Percentiles rank a stretch among this genome's conserved stretches.
phyloP scores from a whole-genome alignment of 2,888 invertebrate species.

The Leptinotarsa haldemani region DNA sequence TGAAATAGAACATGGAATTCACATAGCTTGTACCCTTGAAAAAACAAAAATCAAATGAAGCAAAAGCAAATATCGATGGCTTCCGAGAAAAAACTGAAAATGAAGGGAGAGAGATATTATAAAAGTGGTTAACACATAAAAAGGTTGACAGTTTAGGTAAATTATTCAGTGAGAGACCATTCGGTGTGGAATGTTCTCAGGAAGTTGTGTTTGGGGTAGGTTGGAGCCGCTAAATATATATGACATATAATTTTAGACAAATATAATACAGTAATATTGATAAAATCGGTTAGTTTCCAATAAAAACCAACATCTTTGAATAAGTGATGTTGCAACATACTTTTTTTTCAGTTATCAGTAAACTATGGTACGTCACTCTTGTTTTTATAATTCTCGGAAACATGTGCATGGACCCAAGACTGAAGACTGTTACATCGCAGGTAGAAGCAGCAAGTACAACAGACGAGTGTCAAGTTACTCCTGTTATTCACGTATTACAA shows the following conservation, averaged over 20 bases:
- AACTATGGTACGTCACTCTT: conserved; percentile 51
- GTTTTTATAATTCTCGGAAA: conserved; percentile 57
- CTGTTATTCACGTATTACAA: conserved; percentile 90
- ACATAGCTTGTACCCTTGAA: conserved; percentile 41
- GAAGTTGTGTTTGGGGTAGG: conserved; percentile 30
- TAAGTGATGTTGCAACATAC: no score
- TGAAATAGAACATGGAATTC: conserved; percentile 46
- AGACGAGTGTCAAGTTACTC: conserved; percentile 91
- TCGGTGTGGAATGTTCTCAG: conserved; percentile 32
- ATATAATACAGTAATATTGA: not conserved
- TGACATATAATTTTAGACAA: no score
- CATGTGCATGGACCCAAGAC: conserved; percentile 62
- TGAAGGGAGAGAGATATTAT: conserved; percentile 11
- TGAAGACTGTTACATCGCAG: conserved; percentile 49
- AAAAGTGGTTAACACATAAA: conserved; percentile 31
- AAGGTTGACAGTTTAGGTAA: conserved; percentile 27
- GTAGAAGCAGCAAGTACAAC: conserved; percentile 63
- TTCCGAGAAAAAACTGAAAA: conserved; percentile 6
- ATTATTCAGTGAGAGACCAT: conserved; percentile 11
- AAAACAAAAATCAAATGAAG: conserved; percentile 21
- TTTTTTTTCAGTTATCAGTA: not conserved
- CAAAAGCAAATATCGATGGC: conserved; percentile 13
- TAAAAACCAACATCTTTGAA: no score
- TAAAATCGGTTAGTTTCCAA: not conserved
- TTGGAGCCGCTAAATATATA: not conserved